Evolutionary conservation across 2,888 invertebrate species (phyloP).

Genomic region (Mimachlamys varia): DNA sequence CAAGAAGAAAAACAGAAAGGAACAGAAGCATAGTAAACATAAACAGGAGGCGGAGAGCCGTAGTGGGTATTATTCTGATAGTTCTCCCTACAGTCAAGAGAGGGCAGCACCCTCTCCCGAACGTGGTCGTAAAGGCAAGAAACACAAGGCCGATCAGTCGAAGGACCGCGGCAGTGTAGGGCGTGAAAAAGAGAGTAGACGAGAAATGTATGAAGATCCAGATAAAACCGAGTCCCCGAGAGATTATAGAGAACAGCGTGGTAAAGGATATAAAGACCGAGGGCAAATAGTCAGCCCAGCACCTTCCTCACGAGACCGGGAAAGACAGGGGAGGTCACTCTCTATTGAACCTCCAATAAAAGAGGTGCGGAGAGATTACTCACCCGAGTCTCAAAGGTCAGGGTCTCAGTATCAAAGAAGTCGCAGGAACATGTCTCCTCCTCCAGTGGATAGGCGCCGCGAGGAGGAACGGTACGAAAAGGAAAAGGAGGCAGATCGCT

Average conservation of each 20-base stretch:
- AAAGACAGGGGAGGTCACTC: slow-evolving; percentile 27
- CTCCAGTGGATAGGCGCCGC: slow-evolving; percentile 49
- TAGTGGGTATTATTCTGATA: slow-evolving; percentile 41
- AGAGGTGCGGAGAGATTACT: not conserved
- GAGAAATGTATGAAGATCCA: slow-evolving; percentile 51
- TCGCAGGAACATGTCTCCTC: slow-evolving; percentile 45
- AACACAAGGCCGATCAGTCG: not conserved
- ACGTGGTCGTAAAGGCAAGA: not conserved
- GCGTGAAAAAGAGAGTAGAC: slow-evolving; percentile 47
- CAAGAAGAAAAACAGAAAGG: slow-evolving; percentile 49
- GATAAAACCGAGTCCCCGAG: slow-evolving; percentile 33
- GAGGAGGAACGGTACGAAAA: slow-evolving; percentile 50
- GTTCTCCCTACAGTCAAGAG: slow-evolving; percentile 36
- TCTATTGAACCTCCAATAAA: not conserved
- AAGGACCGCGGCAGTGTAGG: slow-evolving; percentile 44
- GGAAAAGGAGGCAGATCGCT: slow-evolving; percentile 53
- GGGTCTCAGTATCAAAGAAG: slow-evolving; percentile 49
- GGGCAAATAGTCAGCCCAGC: slow-evolving; percentile 43
- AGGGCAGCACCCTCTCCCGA: slow-evolving; percentile 24
- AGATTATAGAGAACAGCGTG: slow-evolving; percentile 39
- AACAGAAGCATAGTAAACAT: slow-evolving; percentile 47
- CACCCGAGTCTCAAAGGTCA: slow-evolving; percentile 39
- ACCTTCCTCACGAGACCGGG: slow-evolving; percentile 13
- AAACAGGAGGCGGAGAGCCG: slow-evolving; percentile 46
- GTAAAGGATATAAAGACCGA: slow-evolving; percentile 43